Base-by-base conservation (phyloP, 2,113 vertebrate species). In the Ascaphus truei region DNA sequence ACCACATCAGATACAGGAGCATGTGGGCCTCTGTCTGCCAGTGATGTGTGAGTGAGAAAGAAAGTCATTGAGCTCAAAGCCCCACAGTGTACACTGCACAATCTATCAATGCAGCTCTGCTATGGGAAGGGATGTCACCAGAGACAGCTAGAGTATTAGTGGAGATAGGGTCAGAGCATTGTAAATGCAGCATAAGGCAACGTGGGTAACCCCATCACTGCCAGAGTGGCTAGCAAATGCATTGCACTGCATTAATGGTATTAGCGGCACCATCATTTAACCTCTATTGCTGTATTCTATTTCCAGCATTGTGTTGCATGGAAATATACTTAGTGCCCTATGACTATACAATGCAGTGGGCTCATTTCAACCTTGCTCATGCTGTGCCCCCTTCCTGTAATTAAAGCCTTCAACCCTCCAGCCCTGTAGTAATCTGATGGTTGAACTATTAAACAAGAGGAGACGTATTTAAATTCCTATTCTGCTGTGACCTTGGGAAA, bases 21-120 rank as follows among this genome's bases (percentile, higher is more conserved):
- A 48, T 51, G 23, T 60, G 37, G n/a, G 3, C 37, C 27, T 66
- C 51, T 56, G 37, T 34, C 29, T 58, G 53, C 58, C 64, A 68
- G 15, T 60, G 56, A 68, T 59, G 12, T 22, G 16, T 22, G 30
- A 68, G 53, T n/a, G 10, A 45, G 41, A 3, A 59, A 67, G 65
- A 58, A 59, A 67, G 65, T 48, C 65, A 68, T 4, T 26, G 37
- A 26, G 55, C n/a, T 36, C 30, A 59, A 25, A 34, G 22, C 22
- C 41, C 53, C 30, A 25, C 50, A 13, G 34, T 55, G 36, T 31
- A 39, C 3, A 18, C 7, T 25, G 11, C 16, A 23, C 37, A 66
- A 20, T 8, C 47, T 37, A 56, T 48, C 22, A 10, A 30, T 33
- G 23, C 37, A 45, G 56, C 16, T 47, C 27, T 58, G 18, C 13